phyloP scores from a whole-genome alignment of 2,888 invertebrate genomes.

The Tipula lateralis region DNA sequence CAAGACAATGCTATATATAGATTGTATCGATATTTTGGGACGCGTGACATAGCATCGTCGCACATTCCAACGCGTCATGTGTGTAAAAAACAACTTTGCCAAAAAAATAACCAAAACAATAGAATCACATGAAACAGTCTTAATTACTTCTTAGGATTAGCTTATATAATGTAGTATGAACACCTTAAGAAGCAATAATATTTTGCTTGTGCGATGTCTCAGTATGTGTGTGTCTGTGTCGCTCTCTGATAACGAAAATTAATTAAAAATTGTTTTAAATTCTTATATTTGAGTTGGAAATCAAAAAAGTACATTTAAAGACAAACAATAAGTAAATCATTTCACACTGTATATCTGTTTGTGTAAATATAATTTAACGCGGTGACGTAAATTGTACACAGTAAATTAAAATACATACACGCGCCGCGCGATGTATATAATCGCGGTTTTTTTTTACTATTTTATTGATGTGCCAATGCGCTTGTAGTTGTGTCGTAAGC shows the following conservation, averaged over 20 bases:
- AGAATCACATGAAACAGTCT: not conserved
- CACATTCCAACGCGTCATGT: not conserved
- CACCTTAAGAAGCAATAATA: not conserved
- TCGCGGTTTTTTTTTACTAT: not conserved
- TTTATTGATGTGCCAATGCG: not conserved
- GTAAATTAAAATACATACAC: not conserved
- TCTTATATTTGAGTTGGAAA: not conserved
- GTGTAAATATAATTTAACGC: not conserved
- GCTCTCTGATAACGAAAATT: not conserved
- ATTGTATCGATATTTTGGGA: not conserved
- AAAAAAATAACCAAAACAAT: not conserved
- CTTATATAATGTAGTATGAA: not conserved
- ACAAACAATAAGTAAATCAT: not conserved
- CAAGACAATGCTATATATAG: not conserved
- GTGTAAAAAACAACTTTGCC: not conserved
- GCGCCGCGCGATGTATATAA: not conserved
- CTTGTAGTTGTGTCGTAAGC: not conserved
- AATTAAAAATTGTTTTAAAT: not conserved
- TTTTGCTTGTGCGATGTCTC: not conserved
- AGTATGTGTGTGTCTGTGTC: not conserved
- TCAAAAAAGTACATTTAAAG: not conserved
- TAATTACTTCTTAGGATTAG: not conserved
- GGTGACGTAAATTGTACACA: not conserved
- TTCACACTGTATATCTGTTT: not conserved
- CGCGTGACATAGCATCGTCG: not conserved